A percentile compares a stretch with the other conserved stretches of the same genome.
Conservation (phyloP, 2,113 vertebrate genomes). For the Gnathonemus echidnorhynchus region DNA sequence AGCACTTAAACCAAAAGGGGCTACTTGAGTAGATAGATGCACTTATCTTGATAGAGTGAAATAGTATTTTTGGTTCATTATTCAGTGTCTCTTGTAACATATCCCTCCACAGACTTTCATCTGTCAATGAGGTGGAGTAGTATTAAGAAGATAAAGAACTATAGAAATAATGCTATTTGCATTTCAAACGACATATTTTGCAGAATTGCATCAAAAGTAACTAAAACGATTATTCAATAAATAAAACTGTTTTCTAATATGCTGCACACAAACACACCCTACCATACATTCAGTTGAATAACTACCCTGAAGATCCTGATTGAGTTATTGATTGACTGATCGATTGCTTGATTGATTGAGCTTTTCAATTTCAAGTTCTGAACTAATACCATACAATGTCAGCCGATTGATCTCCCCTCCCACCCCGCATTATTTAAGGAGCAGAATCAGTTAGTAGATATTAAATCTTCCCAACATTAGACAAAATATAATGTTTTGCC, state of each 20-base stretch:
- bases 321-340: neutral
- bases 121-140: neutral
- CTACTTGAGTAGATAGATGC: slow-evolving; percentile 61
- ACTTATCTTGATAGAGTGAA: slow-evolving; percentile 39
- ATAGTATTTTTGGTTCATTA: neutral
- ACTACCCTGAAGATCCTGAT: neutral
- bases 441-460: neutral
- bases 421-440: neutral
- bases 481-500: neutral
- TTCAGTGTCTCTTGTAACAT: neutral
- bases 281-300: neutral
- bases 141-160: neutral
- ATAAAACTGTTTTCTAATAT: neutral
- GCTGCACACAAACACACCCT: neutral
- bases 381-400: neutral
- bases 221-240: neutral
- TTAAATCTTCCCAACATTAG: neutral
- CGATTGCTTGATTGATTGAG: neutral
- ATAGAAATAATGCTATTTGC: neutral
- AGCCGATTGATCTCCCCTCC: neutral
- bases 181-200: neutral
- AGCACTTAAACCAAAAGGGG: slow-evolving; percentile 66
- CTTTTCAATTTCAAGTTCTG: neutral
- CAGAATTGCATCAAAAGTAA: neutral
- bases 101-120: neutral